Evolutionary conservation across 2,888 invertebrate species (phyloP), one percentile per base, ranked within the genome.

Genomic region (Amaurobius ferox): DNA sequence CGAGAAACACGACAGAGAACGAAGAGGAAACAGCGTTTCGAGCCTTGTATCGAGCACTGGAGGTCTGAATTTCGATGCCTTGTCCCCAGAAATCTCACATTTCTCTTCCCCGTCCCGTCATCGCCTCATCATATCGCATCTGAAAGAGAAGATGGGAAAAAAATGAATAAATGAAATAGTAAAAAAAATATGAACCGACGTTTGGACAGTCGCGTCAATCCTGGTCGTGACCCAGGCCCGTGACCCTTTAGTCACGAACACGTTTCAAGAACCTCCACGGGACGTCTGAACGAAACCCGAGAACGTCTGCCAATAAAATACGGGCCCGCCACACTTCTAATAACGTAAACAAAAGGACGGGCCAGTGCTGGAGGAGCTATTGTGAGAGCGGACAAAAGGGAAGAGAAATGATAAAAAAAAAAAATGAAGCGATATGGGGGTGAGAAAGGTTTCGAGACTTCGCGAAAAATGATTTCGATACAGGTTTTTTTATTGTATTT

Each of bases 121-220:
- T 23, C 55, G 55, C 66, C n/a, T 32, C 66, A 32, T 66, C 66
- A 66, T 66, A n/a, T 19, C 39, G 44, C 9, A 13, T 11, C n/a
- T 19, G 23, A 7, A 64, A 19, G 55, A n/a, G 9, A 11, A n/a
- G 5, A 29, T 2, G 35, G 26, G 30, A 35, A 11, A 73, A 55
- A 30, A 72, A 55, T n/a, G 29, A 64, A 64, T 29, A 30, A 32
- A 66, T n/a, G n/a, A 28, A 23, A 73, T 35, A 16, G 55, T 19
- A 11, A 62, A 32, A 23, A 26, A 44, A 30, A 32, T 48, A 48
- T 39, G 19, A 71, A 77, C 44, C 35, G 77, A 76, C 77, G 83
- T 83, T 83, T 83, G 83, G 83, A 83, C 83, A 83, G 76, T 83
- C 76, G 76, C 76, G 81, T 81, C 81, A 76, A 76, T 81, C 76